A percentile compares a stretch with the other conserved stretches of the same genome.
Conservation (phyloP, 2,113 vertebrate genomes). For the Pomatostomus ruficeps region DNA sequence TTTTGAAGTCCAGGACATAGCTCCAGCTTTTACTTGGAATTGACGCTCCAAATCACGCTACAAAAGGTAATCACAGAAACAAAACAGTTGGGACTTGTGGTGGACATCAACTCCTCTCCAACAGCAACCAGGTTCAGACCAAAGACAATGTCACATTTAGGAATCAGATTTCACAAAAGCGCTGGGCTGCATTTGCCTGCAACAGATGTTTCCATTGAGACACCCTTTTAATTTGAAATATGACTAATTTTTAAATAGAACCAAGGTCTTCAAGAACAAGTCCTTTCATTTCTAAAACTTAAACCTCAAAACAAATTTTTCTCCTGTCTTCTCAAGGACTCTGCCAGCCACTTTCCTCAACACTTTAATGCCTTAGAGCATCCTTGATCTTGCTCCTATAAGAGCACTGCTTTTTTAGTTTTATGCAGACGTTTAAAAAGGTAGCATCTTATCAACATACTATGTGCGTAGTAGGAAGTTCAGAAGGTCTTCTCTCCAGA, state of each 20-base stretch:
- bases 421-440: neutral
- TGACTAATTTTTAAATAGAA: neutral
- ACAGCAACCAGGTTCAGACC: neutral
- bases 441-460: neutral
- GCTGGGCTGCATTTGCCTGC: neutral
- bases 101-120: neutral
- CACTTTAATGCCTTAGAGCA: neutral
- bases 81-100: neutral
- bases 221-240: neutral
- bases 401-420: neutral
- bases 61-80: neutral
- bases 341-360: neutral
- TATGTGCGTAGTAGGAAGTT: rapidly evolving
- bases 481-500: neutral
- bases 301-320: neutral
- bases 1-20: neutral
- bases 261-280: neutral
- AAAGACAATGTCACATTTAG: neutral
- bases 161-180: neutral
- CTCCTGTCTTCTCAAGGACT: neutral
- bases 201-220: neutral
- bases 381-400: neutral
- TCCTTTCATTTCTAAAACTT: neutral
- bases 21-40: neutral
- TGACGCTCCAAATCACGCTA: neutral